phyloP scores from a whole-genome alignment of 2,797 vertebrate genomes.

The Podarcis siculus region DNA sequence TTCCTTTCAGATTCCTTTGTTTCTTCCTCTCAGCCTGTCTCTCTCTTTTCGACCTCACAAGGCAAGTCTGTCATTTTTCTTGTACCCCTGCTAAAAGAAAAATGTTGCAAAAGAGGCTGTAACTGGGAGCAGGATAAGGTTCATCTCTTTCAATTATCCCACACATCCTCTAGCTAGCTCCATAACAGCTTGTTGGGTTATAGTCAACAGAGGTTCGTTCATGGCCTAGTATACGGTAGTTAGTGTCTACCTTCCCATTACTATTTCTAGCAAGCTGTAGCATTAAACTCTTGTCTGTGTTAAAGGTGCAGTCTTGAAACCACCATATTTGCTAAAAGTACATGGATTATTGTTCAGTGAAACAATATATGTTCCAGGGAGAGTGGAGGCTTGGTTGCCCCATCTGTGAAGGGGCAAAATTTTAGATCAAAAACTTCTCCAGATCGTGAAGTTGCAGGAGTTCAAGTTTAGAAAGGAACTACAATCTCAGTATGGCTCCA shows the following conservation, averaged over 20 bases:
- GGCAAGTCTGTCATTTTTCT: conserved; percentile 86
- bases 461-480: too few species aligned
- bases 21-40: conserved; percentile 90
- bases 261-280: too few species aligned
- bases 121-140: conserved; percentile 52
- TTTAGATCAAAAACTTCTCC: background rate
- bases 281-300: background rate
- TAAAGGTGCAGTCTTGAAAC: background rate
- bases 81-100: conserved; percentile 70
- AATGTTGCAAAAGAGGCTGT: conserved; percentile 77
- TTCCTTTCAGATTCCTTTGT: conserved; percentile 95
- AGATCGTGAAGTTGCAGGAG: background rate
- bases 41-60: conserved; percentile 96
- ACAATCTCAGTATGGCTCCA: background rate
- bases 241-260: background rate
- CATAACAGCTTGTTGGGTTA: conserved; percentile 2
- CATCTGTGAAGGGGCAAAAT: background rate
- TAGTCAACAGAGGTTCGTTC: background rate
- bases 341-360: background rate
- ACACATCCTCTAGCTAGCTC: conserved; percentile 20
- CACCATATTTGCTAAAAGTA: background rate
- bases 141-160: conserved; percentile 18
- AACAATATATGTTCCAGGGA: too few species aligned
- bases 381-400: background rate
- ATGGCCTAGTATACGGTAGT: background rate